Base-by-base conservation (phyloP, 2,888 invertebrate genomes). In the Drosophila austrosaltans region DNA sequence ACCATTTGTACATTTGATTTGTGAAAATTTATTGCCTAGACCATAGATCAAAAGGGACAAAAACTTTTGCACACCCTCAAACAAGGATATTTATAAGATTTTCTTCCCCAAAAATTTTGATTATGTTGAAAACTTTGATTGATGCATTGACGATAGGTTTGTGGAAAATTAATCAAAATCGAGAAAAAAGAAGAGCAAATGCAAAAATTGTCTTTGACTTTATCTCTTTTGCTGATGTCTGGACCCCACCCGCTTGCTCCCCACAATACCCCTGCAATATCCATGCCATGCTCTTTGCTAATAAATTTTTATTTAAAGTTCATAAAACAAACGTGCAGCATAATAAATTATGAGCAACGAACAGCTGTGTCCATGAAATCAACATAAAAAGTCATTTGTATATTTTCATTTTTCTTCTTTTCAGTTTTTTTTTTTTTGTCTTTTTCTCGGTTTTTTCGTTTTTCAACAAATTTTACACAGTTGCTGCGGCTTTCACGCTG, bases 371-470 rank as follows among this genome's bases (percentile, higher is more conserved):
- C 88, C 87, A 79, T 88, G 87, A 87, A 88, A 87, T 88, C 81
- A 88, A 87, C 87, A 87, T 87, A 85, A 85, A 87, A 85, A 85
- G 81, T 85, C 85, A 85, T 85, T 85, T 87, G 79, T 87, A 81
- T 82, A 77, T 82, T 48, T 48, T 48, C 58, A 58, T 79, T 75
- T 77, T 70, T 68, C 64, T 63, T 66, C 25, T 57, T 71, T 70
- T 64, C 44, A 0, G 16, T 16, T 16, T 16, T 16, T 16, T 16
- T 16, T 16, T 16, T 16, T 16, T 16, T 16, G n/a, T 28, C 10
- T 40, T 10, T 32, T 30, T 30, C 30, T 5, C 30, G 30, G 30
- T 30, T 30, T 60, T 69, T 54, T 39, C 22, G 36, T 61, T 71
- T 72, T 72, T 72, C 16, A 72, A 63, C 78, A 84, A 77, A 79